A percentile compares a stretch with the other conserved stretches of the same genome.
Conservation (phyloP, 2,888 invertebrate species). For the Muschampia plurimacula region DNA sequence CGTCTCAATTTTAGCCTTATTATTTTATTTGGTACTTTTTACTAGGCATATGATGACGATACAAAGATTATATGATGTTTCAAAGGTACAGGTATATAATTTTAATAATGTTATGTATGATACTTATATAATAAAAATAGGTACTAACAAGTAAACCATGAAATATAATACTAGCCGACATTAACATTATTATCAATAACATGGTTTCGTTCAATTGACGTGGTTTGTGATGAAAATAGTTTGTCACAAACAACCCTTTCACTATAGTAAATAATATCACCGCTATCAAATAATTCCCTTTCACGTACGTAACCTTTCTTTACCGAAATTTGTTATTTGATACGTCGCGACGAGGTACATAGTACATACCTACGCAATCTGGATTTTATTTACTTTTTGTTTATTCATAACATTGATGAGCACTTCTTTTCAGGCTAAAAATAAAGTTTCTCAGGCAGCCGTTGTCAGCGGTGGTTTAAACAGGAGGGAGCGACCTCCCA, state of each 20-base stretch:
- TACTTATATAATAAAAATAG: no score
- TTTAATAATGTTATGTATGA: no score
- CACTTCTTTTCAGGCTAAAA: constrained; percentile 42
- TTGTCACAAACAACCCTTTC: constrained; percentile 15
- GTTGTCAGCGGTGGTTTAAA: constrained; percentile 47
- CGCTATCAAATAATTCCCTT: constrained; percentile 4
- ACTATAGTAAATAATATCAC: constrained; percentile 7
- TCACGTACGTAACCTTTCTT: constrained; percentile 15
- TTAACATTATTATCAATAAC: neutral
- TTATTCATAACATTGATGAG: constrained; percentile 37
- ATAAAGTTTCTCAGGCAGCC: constrained; percentile 45
- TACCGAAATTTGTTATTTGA: constrained; percentile 27
- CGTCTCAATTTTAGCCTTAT: no score
- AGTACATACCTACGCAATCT: constrained; percentile 10
- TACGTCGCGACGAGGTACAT: neutral
- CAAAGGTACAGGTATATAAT: no score
- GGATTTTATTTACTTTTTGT: constrained; percentile 23
- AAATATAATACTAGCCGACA: neutral
- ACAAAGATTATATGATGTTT: no score
- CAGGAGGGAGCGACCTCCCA: constrained; percentile 49
- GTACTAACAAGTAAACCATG: neutral
- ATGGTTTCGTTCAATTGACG: neutral
- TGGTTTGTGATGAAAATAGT: neutral
- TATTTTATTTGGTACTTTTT: no score
- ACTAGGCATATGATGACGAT: no score